Evolutionary conservation across 1,140 invertebrate genomes (phyloP).

Genomic region (Paramacrobiotus metropolitanus): DNA sequence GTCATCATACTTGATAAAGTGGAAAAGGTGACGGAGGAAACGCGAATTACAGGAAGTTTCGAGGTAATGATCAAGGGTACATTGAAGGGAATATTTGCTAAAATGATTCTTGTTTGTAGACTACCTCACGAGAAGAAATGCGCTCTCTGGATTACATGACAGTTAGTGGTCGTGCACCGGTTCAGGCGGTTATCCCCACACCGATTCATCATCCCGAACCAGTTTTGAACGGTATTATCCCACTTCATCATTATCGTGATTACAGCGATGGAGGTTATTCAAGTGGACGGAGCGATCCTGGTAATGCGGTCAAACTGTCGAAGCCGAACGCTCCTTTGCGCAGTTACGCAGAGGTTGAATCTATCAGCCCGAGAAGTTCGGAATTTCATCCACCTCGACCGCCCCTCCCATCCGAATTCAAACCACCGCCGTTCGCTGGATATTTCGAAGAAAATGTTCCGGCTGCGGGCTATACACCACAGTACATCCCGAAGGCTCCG

Average conservation of each 20-base stretch:
- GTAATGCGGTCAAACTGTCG: background rate
- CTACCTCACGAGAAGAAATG: no score
- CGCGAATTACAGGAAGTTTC: constrained; percentile 8
- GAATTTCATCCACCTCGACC: background rate
- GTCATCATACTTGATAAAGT: constrained; percentile 10
- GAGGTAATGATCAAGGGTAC: background rate
- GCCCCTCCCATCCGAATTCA: background rate
- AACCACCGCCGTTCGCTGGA: background rate
- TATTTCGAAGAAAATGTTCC: background rate
- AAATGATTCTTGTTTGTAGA: no score
- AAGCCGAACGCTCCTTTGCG: no score
- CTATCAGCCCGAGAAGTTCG: no score
- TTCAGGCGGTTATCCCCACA: no score
- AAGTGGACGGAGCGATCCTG: background rate
- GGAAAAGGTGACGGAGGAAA: constrained; percentile 13
- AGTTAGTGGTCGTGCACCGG: no score
- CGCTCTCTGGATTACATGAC: no score
- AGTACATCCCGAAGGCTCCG: background rate
- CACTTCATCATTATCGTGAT: background rate
- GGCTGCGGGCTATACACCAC: background rate
- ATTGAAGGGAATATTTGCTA: no score
- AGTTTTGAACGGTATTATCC: no score
- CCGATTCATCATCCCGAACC: no score
- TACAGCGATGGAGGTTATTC: background rate
- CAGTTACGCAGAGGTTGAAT: no score